Evolutionary conservation across 2,113 vertebrate genomes (phyloP), one percentile per base, ranked within the genome.

Genomic region (Coryphaenoides rupestris): DNA sequence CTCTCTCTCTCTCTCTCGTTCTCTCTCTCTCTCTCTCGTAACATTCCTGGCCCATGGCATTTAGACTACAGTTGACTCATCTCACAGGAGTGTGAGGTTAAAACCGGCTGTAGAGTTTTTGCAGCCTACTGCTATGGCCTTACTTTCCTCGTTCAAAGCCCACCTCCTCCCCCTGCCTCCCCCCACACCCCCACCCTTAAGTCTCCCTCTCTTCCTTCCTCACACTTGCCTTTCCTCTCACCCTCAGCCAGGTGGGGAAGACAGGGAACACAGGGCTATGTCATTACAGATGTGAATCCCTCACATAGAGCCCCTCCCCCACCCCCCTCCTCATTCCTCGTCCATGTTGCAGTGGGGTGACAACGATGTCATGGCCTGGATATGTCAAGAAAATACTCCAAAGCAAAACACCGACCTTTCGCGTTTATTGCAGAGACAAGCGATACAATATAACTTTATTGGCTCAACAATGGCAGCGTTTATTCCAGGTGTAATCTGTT

Each of bases 41-140:
- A 87, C 83, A 80, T 83, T 87, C 76, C 67, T 68, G 47, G 70
- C 73, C 66, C 73, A 62, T 73, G 58, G 79, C 65, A 78, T 81
- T 73, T 64, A 70, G 70, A 72, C 85, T 69, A 71, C 58, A 74
- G 76, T 83, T 91, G 89, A 90, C 82, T 89, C 88, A 91, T 90
- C 83, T 58, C 78, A 80, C 53, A 56, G 4, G 55, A 74, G 74
- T 83, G 86, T 80, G 84, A 87, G 79, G 52, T 83, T 79, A 82
- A 40, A 87, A 81, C 70, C 23, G 61, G 74, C 71, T 72, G 22
- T 63, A 75, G 47, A 76, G 75, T 67, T 83, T 84, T 76, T 83
- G 55, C 74, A 78, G 74, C 72, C 63, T 65, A 55, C 62, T 73
- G 79, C 65, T 75, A 86, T 70, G 68, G 70, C 68, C 79, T 77